Evolutionary conservation across 2,888 invertebrate species (phyloP).

Genomic region (Amphipoea lucens): DNA sequence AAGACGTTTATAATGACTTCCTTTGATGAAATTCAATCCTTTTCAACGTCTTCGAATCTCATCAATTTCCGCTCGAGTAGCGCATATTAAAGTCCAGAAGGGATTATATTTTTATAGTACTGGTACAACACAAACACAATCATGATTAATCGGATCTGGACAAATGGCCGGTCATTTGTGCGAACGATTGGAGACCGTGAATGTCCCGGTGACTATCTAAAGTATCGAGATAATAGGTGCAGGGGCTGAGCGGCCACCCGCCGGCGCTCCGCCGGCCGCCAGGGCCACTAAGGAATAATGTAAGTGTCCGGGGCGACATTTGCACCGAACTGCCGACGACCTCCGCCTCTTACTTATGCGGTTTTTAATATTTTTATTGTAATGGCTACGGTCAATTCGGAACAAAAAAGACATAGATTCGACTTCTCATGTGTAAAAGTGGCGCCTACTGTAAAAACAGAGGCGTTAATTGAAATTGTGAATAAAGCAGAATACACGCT

Average conservation of each 20-base stretch:
- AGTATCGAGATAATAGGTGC: slow-evolving; percentile 89
- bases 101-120: slow-evolving; percentile 88
- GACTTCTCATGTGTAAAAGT: slow-evolving; percentile 1
- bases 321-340: slow-evolving; percentile 90
- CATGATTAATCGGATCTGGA: slow-evolving; percentile 89
- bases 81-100: slow-evolving; percentile 73
- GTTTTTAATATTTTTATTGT: slow-evolving; percentile 92
- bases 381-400: slow-evolving; percentile 86
- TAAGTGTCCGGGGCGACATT: slow-evolving; percentile 90
- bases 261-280: slow-evolving; percentile 62
- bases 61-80: slow-evolving; percentile 73
- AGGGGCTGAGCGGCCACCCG: slow-evolving; percentile 76
- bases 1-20: slow-evolving; percentile 78
- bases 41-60: slow-evolving; percentile 77
- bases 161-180: slow-evolving; percentile 89
- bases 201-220: slow-evolving; percentile 89
- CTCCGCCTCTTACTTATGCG: slow-evolving; percentile 90
- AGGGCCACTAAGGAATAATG: slow-evolving; percentile 87
- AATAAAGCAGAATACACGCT: no score
- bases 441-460: neutral
- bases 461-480: neutral
- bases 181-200: slow-evolving; percentile 84
- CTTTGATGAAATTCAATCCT: slow-evolving; percentile 85
- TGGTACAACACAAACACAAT: slow-evolving; percentile 85
- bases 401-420: slow-evolving; percentile 72